Evolutionary conservation across 2,797 vertebrate genomes (phyloP).

Genomic region (Spondyliosoma cantharus): DNA sequence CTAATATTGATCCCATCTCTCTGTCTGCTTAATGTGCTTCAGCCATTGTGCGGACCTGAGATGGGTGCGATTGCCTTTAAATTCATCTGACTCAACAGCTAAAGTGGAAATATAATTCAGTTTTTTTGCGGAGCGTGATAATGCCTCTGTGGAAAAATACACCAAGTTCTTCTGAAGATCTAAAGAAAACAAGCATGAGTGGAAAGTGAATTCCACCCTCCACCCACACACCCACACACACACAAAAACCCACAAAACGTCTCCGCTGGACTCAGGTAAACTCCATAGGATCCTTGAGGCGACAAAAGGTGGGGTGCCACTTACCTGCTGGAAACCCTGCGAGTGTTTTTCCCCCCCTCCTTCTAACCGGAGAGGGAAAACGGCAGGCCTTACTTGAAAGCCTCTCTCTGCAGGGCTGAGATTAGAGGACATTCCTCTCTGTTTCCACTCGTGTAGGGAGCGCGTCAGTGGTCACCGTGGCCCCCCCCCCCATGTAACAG

Average conservation of each 20-base stretch:
- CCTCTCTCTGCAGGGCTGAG: slow-evolving; percentile 70
- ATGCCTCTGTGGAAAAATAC: slow-evolving; percentile 14
- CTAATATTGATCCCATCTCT: slow-evolving; percentile 68
- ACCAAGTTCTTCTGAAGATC: slow-evolving; percentile 9
- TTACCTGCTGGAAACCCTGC: slow-evolving; percentile 64
- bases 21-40: slow-evolving; percentile 42
- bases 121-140: neutral
- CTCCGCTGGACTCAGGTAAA: slow-evolving; percentile 15
- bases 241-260: slow-evolving; percentile 2
- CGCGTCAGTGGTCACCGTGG: slow-evolving; percentile 52
- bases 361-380: slow-evolving; percentile 28
- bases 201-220: slow-evolving; percentile 22
- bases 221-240: neutral
- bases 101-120: slow-evolving; percentile 35
- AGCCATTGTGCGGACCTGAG: slow-evolving; percentile 42
- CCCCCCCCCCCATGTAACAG: slow-evolving; percentile 50
- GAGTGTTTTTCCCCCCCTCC: neutral
- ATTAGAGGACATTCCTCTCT: slow-evolving; percentile 72
- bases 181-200: slow-evolving; percentile 18
- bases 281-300: slow-evolving; percentile 42
- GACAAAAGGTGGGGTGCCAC: slow-evolving; percentile 53
- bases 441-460: slow-evolving; percentile 58
- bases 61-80: slow-evolving; percentile 39
- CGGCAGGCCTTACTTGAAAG: slow-evolving; percentile 62
- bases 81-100: slow-evolving; percentile 40